A percentile compares a stretch with the other conserved stretches of the same genome.
Evolutionary conservation across 2,113 vertebrate species (phyloP).

Genomic region (Merops nubicus): DNA sequence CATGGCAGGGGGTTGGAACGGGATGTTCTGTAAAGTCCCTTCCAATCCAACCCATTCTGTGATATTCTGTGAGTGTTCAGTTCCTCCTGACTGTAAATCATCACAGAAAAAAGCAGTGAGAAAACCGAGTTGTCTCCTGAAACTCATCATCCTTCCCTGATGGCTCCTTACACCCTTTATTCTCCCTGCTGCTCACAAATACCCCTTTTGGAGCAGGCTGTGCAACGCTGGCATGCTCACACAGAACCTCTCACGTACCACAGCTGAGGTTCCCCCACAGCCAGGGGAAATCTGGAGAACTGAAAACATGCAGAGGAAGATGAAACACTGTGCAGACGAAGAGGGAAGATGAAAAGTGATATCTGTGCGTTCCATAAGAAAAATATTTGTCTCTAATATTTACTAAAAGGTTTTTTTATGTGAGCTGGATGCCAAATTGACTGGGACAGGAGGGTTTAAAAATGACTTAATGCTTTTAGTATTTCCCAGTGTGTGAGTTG

Average conservation of each 20-base stretch:
- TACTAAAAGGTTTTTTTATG: not conserved
- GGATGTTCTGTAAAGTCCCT: too few relatives aligned
- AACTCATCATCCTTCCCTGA: not conserved
- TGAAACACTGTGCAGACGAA: not conserved
- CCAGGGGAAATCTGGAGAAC: not conserved
- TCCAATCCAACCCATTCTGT: too few relatives aligned
- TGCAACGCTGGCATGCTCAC: not conserved
- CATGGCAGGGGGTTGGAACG: too few relatives aligned
- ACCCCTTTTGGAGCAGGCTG: not conserved
- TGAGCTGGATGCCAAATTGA: not conserved
- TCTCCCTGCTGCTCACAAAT: not conserved
- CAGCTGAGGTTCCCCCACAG: not conserved
- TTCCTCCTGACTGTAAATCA: accelerated
- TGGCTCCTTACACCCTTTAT: not conserved
- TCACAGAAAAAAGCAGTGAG: not conserved
- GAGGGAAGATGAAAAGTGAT: not conserved
- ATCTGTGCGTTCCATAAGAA: not conserved
- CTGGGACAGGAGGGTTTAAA: not conserved
- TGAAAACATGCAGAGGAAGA: not conserved
- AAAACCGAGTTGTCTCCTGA: not conserved
- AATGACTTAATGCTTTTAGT: not conserved
- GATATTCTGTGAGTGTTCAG: too few relatives aligned
- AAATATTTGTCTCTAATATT: not conserved
- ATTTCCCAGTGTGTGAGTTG: not conserved
- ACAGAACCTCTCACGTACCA: not conserved